These are phyloP conservation scores for Micoletzkya japonica DNA, from an alignment of 2,888 invertebrate species.

Conservation along the genomic window DNA sequence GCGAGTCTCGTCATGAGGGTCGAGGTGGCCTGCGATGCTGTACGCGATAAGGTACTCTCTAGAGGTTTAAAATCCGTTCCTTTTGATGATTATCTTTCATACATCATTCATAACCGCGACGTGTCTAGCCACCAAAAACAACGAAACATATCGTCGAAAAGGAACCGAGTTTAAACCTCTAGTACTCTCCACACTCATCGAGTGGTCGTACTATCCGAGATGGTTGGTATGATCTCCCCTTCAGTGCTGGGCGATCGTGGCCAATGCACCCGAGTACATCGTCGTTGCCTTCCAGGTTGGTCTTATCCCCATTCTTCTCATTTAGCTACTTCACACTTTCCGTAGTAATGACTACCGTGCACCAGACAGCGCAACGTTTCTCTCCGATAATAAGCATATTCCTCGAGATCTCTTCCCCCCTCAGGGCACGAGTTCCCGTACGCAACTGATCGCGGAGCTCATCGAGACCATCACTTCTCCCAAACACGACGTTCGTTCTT, in stretches of 20 bases:
- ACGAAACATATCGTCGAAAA: background rate
- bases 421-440: constrained; percentile 51
- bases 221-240: too few relatives aligned
- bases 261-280: constrained; percentile 45
- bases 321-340: background rate
- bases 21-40: constrained; percentile 49
- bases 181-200: too few relatives aligned
- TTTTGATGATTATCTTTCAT: too few relatives aligned
- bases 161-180: too few relatives aligned
- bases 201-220: too few relatives aligned
- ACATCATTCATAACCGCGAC: too few relatives aligned
- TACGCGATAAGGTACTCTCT: constrained; percentile 29
- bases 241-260: constrained; percentile 59
- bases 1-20: constrained; percentile 37
- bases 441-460: constrained; percentile 58
- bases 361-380: background rate
- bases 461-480: constrained; percentile 57
- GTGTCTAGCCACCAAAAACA: background rate
- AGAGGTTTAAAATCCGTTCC: background rate
- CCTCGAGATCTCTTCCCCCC: background rate
- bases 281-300: constrained; percentile 50
- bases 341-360: background rate
- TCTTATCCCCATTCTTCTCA: background rate
- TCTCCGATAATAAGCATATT: too few relatives aligned
- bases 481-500: constrained; percentile 38